Evolutionary conservation across 2,888 invertebrate species (phyloP).

Genomic region (Drosophila anceps): DNA sequence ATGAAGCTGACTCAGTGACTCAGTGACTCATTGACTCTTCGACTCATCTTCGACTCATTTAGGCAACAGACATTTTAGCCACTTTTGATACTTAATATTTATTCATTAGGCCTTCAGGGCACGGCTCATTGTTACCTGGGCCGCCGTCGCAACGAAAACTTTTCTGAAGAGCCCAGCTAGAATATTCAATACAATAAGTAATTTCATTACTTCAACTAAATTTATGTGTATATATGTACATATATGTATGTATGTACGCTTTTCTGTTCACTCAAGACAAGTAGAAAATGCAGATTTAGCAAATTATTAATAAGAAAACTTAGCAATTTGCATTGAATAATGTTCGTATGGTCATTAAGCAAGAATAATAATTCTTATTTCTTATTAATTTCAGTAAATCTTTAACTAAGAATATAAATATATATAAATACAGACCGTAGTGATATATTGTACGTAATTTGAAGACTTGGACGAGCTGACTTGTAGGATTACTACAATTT

Average conservation of each 20-base stretch:
- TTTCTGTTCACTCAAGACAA: background rate
- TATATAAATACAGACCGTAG: background rate
- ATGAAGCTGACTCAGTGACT: slow-evolving; percentile 10
- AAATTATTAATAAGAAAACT: background rate
- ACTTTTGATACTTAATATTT: slow-evolving; percentile 26
- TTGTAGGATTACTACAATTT: background rate
- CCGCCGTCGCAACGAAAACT: slow-evolving; percentile 25
- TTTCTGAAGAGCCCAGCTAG: slow-evolving; percentile 30
- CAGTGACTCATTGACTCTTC: background rate
- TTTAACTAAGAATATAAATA: background rate
- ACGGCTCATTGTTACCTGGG: slow-evolving; percentile 20
- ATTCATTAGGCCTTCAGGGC: slow-evolving; percentile 39
- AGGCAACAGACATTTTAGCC: slow-evolving; percentile 3
- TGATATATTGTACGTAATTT: background rate
- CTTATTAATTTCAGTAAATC: background rate
- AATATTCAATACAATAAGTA: slow-evolving; percentile 34
- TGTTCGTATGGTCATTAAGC: background rate
- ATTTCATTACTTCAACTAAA: slow-evolving; percentile 37
- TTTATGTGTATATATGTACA: background rate
- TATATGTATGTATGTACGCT: background rate
- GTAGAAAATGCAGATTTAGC: background rate
- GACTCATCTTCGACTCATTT: slow-evolving; percentile 3
- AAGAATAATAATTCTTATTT: background rate
- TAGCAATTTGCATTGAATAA: background rate
- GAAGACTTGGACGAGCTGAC: background rate